Percentiles rank a stretch among this genome's conserved stretches.
Evolutionary conservation across 64 coral and sea anemone species (phyloP).

Genomic region (Orbicella faveolata): DNA sequence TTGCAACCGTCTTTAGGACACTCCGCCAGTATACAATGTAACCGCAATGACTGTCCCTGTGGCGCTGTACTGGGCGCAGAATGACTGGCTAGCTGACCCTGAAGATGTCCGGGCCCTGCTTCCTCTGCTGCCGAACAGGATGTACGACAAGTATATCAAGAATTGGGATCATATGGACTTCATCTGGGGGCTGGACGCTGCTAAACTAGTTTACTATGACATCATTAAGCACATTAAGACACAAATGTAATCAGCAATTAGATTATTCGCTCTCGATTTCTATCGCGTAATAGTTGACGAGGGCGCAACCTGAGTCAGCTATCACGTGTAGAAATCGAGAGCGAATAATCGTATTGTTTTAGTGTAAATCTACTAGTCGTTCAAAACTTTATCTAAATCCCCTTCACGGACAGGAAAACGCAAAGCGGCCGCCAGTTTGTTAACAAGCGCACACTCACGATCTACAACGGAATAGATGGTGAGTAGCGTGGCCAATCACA

Average conservation of each 20-base stretch:
- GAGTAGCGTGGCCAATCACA: no score
- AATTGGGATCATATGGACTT: slow-evolving; percentile 87
- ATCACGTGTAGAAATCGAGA: no score
- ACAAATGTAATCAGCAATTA: background rate
- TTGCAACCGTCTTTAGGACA: slow-evolving; percentile 43
- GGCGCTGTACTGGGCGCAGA: slow-evolving; percentile 67
- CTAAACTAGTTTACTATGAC: slow-evolving; percentile 61
- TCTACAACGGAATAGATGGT: no score
- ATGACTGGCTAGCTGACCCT: slow-evolving; percentile 78
- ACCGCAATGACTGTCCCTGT: slow-evolving; percentile 56
- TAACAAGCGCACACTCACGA: no score
- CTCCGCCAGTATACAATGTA: slow-evolving; percentile 70
- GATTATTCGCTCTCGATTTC: no score
- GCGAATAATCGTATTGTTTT: no score
- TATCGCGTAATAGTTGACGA: no score
- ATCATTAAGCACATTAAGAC: slow-evolving; percentile 60
- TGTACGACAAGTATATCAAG: slow-evolving; percentile 64
- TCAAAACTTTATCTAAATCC: no score
- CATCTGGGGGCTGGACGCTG: slow-evolving; percentile 76
- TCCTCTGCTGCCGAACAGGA: slow-evolving; percentile 32
- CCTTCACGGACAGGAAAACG: no score
- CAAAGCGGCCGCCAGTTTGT: no score
- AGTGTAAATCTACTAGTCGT: no score
- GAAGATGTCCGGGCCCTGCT: slow-evolving; percentile 57
- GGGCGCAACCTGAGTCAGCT: no score